phyloP scores from a whole-genome alignment of 2,797 vertebrate genomes.

The Morelia viridis region DNA sequence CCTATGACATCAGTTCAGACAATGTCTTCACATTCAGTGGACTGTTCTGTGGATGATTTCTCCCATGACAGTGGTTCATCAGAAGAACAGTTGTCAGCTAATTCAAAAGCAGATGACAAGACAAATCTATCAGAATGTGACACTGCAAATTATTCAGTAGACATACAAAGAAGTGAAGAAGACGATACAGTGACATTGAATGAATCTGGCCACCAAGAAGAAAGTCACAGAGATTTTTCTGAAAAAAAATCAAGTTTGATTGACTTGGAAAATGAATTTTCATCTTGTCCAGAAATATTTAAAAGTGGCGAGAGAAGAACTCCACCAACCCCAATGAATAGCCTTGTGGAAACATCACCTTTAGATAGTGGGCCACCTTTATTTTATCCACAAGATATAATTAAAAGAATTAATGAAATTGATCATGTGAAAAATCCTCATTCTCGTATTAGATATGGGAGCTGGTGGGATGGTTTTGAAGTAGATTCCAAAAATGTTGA shows the following conservation, averaged over 20 bases:
- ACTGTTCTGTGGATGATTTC: conserved; percentile 73
- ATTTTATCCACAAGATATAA: conserved; percentile 83
- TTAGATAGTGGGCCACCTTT: conserved; percentile 78
- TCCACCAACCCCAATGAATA: conserved; percentile 89
- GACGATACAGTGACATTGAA: conserved; percentile 78
- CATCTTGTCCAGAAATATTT: conserved; percentile 65
- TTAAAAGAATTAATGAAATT: conserved; percentile 79
- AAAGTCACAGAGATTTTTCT: conserved; percentile 64
- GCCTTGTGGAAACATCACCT: conserved; percentile 84
- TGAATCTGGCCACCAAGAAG: conserved; percentile 67
- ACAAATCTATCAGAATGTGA: conserved; percentile 60
- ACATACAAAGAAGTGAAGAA: conserved; percentile 69
- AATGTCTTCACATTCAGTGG: conserved; percentile 72
- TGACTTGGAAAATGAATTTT: conserved; percentile 63
- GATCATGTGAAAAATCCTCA: conserved; percentile 74
- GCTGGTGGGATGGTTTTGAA: conserved; percentile 87
- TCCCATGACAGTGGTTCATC: conserved; percentile 75
- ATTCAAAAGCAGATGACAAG: conserved; percentile 63
- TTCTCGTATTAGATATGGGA: conserved; percentile 72
- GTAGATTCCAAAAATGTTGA: conserved; percentile 75
- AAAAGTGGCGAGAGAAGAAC: conserved; percentile 77
- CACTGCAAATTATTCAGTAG: conserved; percentile 75
- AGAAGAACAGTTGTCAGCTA: conserved; percentile 67
- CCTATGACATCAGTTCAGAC: conserved; percentile 72
- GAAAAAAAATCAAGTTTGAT: conserved; percentile 66